These are phyloP conservation scores for Nomada lathburiana DNA, from an alignment of 2,888 invertebrate genomes.

Conservation along the genomic window DNA sequence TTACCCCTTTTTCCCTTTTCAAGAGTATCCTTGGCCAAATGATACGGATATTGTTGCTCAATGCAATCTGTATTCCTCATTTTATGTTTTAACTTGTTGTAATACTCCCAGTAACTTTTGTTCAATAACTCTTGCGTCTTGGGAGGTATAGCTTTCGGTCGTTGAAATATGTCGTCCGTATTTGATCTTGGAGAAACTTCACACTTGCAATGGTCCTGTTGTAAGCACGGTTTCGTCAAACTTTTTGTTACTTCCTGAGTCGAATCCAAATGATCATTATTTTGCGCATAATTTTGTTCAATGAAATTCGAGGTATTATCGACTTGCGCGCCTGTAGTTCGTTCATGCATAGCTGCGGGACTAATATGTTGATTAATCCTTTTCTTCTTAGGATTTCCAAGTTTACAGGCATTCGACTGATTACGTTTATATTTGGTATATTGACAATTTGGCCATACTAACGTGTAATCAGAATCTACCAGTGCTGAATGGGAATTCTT, in stretches of 20 bases:
- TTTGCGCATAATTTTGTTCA: conserved; percentile 18
- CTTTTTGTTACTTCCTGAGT: conserved; percentile 10
- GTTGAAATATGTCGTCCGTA: conserved; percentile 36
- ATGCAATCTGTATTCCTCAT: conserved; percentile 43
- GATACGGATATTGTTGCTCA: conserved; percentile 64
- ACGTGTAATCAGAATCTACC: conserved; percentile 65
- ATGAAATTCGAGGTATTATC: conserved; percentile 1
- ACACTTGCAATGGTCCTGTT: conserved; percentile 29
- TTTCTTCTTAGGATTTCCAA: neutral
- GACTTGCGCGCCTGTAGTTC: conserved; percentile 1
- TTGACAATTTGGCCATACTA: conserved; percentile 51
- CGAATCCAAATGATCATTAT: neutral
- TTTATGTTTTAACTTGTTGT: conserved; percentile 72
- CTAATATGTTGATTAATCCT: conserved; percentile 22
- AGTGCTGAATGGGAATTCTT: conserved; percentile 60
- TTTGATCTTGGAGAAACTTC: conserved; percentile 48
- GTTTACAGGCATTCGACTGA: conserved; percentile 23
- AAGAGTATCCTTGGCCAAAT: conserved; percentile 65
- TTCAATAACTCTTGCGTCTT: conserved; percentile 77
- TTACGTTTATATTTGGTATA: conserved; percentile 53
- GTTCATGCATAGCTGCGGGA: neutral
- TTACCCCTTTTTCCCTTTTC: conserved; percentile 63
- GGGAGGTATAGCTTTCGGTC: conserved; percentile 68
- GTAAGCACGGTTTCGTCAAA: conserved; percentile 13
- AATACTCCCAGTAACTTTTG: conserved; percentile 79